Conservation (phyloP, 2,797 vertebrate genomes). For the Oreochromis mossambicus region DNA sequence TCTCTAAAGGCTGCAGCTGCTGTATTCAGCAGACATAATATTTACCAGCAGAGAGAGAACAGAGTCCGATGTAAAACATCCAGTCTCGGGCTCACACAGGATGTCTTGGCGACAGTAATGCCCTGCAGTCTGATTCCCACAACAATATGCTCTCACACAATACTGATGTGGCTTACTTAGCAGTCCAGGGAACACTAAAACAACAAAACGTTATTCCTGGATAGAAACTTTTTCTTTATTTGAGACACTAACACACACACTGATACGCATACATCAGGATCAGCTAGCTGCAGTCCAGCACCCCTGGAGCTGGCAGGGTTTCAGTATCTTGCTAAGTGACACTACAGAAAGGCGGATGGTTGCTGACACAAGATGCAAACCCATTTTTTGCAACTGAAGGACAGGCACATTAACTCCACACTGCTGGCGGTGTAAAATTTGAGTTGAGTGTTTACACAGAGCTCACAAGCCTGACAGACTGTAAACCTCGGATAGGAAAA, state of each 20-base stretch:
- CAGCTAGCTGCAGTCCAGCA: neutral
- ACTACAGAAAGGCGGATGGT: slow-evolving; percentile 12
- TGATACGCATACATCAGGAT: neutral
- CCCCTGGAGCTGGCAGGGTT: slow-evolving; percentile 12
- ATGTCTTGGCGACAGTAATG: slow-evolving; percentile 42
- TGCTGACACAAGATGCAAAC: slow-evolving; percentile 45
- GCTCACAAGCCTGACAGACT: neutral
- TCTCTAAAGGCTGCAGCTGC: slow-evolving; percentile 49
- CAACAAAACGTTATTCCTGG: neutral
- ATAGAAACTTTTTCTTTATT: neutral
- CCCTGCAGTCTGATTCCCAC: slow-evolving; percentile 27
- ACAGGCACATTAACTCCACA: slow-evolving; percentile 13
- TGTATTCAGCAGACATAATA: slow-evolving; percentile 62
- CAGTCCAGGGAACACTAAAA: neutral
- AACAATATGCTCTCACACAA: slow-evolving; percentile 25
- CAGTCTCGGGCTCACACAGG: slow-evolving; percentile 45
- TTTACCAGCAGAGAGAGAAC: slow-evolving; percentile 51
- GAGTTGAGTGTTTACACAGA: slow-evolving; percentile 1
- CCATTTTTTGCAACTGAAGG: slow-evolving; percentile 31
- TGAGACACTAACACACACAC: neutral
- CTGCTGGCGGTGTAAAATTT: slow-evolving; percentile 31
- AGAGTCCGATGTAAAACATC: slow-evolving; percentile 36
- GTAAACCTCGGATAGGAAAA: neutral
- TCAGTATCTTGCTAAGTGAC: slow-evolving; percentile 26
- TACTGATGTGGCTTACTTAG: neutral